These are phyloP conservation scores for Brachypodius melanocephalos DNA, from an alignment of 2,113 vertebrate species.

Conservation along the genomic window DNA sequence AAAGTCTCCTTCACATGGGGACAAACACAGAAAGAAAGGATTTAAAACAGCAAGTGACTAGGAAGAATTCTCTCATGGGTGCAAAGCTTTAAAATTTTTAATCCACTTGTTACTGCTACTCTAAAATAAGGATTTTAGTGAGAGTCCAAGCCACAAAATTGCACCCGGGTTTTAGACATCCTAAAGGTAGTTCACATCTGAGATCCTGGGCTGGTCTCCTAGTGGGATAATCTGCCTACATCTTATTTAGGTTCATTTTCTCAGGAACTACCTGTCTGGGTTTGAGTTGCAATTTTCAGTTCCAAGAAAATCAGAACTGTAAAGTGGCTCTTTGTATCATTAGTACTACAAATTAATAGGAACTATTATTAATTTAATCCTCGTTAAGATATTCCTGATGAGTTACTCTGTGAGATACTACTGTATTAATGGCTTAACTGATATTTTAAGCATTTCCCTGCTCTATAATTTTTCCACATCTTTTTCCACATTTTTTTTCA, in stretches of 20 bases:
- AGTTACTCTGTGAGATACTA: neutral
- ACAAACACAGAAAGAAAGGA: neutral
- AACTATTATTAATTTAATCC: neutral
- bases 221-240: constrained; percentile 22
- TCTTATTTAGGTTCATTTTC: neutral
- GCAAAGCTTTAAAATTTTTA: neutral
- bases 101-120: neutral
- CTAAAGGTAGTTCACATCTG: neutral
- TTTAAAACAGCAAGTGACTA: neutral
- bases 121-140: neutral
- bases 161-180: neutral
- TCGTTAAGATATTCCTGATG: neutral
- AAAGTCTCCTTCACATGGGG: neutral
- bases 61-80: neutral
- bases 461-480: neutral
- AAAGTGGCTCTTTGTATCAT: neutral
- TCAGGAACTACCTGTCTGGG: neutral
- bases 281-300: neutral
- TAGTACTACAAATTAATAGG: neutral
- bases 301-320: neutral
- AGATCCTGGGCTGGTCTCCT: neutral
- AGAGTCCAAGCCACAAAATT: neutral
- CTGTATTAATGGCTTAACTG: neutral
- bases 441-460: neutral
- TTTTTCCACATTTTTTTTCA: neutral